Percentiles rank a stretch among this genome's conserved stretches.
Evolutionary conservation across 1,140 invertebrate species (phyloP).

Genomic region (Probaryconus sp.): DNA sequence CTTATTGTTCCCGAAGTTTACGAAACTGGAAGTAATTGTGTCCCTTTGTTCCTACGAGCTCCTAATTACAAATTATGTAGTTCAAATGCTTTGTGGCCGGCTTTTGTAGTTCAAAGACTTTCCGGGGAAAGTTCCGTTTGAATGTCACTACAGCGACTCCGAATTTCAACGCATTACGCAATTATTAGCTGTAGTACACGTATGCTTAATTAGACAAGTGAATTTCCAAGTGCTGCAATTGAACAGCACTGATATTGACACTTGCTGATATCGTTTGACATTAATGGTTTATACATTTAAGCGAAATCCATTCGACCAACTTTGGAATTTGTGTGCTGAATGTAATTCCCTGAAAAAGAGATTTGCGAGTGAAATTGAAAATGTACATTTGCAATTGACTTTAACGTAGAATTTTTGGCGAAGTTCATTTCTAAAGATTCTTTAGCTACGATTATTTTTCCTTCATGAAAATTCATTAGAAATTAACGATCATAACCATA

Average conservation of each 20-base stretch:
- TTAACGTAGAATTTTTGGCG: too few relatives aligned
- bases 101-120: constrained; percentile 37
- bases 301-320: neutral
- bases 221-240: constrained; percentile 31
- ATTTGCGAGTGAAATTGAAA: too few relatives aligned
- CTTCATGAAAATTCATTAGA: too few relatives aligned
- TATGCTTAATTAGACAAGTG: constrained; percentile 34
- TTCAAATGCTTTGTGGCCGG: constrained; percentile 49
- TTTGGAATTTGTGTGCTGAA: too few relatives aligned
- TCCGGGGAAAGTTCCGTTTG: constrained; percentile 39
- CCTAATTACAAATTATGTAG: constrained; percentile 58
- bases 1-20: constrained; percentile 56
- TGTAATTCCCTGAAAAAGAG: too few relatives aligned
- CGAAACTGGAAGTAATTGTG: constrained; percentile 58
- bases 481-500: too few relatives aligned
- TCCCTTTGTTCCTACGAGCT: constrained; percentile 53
- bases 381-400: too few relatives aligned
- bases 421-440: too few relatives aligned
- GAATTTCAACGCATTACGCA: constrained; percentile 32
- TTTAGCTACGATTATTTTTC: too few relatives aligned
- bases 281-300: constrained; percentile 24
- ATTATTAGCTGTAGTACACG: constrained; percentile 37
- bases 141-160: constrained; percentile 26
- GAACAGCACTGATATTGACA: constrained; percentile 40
- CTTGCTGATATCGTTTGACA: constrained; percentile 12